phyloP scores from a whole-genome alignment of 1,140 invertebrate species.

The Heterodera carotae region DNA sequence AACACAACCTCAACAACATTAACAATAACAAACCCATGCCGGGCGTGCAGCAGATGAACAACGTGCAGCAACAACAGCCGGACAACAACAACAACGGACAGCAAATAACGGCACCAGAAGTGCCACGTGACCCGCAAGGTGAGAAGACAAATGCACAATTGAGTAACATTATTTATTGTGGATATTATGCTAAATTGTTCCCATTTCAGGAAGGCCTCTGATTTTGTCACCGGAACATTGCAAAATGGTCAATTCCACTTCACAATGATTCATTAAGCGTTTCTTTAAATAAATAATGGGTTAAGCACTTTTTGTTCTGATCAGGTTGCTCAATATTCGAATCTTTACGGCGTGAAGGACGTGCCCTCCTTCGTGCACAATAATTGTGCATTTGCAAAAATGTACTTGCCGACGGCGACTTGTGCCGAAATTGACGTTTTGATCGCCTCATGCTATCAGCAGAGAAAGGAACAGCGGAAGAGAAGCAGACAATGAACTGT shows the following conservation, averaged over 20 bases:
- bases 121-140: background rate
- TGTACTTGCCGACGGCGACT: constrained; percentile 61
- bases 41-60: constrained; percentile 23
- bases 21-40: no score
- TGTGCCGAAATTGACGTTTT: constrained; percentile 61
- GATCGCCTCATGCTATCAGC: constrained; percentile 59
- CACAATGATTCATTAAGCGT: constrained; percentile 17
- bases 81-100: no score
- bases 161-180: background rate
- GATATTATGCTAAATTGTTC: no score
- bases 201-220: constrained; percentile 38
- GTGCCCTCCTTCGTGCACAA: constrained; percentile 51
- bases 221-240: constrained; percentile 56
- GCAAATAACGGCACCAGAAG: background rate
- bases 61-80: background rate
- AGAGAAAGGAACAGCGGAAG: background rate
- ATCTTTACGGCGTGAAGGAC: constrained; percentile 54
- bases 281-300: background rate
- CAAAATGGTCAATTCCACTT: constrained; percentile 38
- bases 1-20: constrained; percentile 23
- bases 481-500: background rate
- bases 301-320: constrained; percentile 14
- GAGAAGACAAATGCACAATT: background rate
- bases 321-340: constrained; percentile 56
- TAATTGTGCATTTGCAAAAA: constrained; percentile 61